Evolutionary conservation across 2,888 invertebrate species (phyloP).

Genomic region (Tineola bisselliella): DNA sequence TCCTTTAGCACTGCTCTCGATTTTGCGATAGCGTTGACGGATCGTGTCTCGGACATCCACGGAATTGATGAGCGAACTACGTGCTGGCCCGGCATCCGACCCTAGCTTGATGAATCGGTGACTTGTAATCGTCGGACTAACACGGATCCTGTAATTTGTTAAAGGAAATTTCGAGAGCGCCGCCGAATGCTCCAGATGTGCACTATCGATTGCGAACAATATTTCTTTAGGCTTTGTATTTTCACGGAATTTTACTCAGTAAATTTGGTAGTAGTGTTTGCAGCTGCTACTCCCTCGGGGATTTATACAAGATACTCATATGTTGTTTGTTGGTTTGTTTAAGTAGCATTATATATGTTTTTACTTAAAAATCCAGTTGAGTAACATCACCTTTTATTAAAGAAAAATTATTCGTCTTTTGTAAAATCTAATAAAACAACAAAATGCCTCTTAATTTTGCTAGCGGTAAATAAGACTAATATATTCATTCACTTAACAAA

Average conservation of each 20-base stretch:
- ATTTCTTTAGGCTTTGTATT: conserved; percentile 12
- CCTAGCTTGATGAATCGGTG: conserved; percentile 47
- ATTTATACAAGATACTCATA: neutral
- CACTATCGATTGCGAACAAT: conserved; percentile 37
- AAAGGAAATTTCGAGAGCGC: conserved; percentile 25
- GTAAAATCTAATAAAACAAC: neutral
- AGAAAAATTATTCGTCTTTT: neutral
- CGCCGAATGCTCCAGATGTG: conserved; percentile 36
- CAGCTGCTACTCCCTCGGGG: neutral
- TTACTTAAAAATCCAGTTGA: neutral
- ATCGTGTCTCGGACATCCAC: conserved; percentile 43
- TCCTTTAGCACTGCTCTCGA: conserved; percentile 32
- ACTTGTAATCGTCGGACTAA: conserved; percentile 60
- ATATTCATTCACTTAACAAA: conserved; percentile 18
- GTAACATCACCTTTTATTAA: neutral
- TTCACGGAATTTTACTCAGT: neutral
- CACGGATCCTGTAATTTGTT: conserved; percentile 55
- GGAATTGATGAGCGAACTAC: conserved; percentile 55
- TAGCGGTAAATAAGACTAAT: neutral
- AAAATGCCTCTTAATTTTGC: neutral
- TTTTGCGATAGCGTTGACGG: conserved; percentile 53
- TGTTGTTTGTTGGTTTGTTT: neutral
- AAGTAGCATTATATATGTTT: conserved; percentile 1
- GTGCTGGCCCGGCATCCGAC: conserved; percentile 43
- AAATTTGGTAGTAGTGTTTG: neutral